Conservation (phyloP, 2,113 vertebrate species). For the Phyllostomus hastatus region DNA sequence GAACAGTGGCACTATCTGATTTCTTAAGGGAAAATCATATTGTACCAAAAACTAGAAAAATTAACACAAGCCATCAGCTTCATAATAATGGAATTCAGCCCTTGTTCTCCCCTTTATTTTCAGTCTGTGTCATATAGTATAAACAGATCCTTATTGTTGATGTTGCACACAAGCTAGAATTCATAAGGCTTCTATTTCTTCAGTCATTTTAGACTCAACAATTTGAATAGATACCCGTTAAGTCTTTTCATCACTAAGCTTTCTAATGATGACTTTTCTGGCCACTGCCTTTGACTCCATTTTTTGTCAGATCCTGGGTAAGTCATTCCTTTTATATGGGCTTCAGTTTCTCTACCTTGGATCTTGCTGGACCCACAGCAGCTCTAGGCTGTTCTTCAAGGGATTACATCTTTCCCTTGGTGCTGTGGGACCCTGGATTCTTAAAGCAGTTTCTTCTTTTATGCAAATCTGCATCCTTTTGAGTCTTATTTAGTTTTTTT, state of each 20-base stretch:
- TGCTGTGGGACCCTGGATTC: neutral
- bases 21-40: conserved; percentile 14
- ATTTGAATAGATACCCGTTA: conserved; percentile 89
- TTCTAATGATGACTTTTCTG: conserved; percentile 63
- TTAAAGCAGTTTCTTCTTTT: conserved; percentile 26
- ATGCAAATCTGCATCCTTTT: neutral
- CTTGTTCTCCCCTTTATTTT: neutral
- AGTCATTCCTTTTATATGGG: neutral
- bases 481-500: neutral
- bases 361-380: neutral
- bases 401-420: neutral
- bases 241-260: conserved; percentile 93
- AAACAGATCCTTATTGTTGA: conserved; percentile 82
- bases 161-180: conserved; percentile 89
- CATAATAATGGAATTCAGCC: neutral
- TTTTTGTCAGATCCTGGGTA: neutral
- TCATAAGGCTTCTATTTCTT: conserved; percentile 90
- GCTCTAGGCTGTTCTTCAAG: neutral
- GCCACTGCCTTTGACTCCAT: neutral
- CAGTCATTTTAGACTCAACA: conserved; percentile 92
- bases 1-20: neutral
- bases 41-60: conserved; percentile 12
- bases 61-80: neutral
- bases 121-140: neutral
- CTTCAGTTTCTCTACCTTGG: neutral